Evolutionary conservation across 2,888 invertebrate species (phyloP).

Genomic region (Ophion obscuratus): DNA sequence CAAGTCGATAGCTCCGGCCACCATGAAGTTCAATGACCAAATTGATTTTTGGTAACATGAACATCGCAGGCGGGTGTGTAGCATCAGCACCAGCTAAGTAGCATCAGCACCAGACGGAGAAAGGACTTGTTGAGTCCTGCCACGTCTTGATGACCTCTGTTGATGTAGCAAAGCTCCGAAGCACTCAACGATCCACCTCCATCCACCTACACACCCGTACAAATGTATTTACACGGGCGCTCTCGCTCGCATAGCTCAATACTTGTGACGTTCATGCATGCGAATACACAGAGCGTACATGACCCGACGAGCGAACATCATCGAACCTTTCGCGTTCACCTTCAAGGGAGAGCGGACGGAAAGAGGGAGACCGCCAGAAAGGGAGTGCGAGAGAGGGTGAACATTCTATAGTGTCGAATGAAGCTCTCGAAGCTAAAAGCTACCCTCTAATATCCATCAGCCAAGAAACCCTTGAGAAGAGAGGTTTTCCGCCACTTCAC

Average conservation of each 20-base stretch:
- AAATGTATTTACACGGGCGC: background rate
- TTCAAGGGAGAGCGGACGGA: background rate
- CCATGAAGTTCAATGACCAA: background rate
- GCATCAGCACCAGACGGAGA: background rate
- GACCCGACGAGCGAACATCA: slow-evolving; percentile 36
- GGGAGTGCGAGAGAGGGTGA: slow-evolving; percentile 6
- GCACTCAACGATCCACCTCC: background rate
- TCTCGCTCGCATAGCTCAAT: background rate
- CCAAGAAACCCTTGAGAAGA: slow-evolving; percentile 51
- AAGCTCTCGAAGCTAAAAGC: slow-evolving; percentile 69
- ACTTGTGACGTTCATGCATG: slow-evolving; percentile 1
- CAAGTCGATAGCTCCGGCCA: background rate
- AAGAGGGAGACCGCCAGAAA: background rate
- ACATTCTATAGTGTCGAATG: slow-evolving; percentile 49
- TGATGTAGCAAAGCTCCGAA: slow-evolving; percentile 21
- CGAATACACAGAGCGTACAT: slow-evolving; percentile 2
- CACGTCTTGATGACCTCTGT: slow-evolving; percentile 25
- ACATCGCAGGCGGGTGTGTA: no score
- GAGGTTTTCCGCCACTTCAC: slow-evolving; percentile 31
- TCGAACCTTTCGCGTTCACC: slow-evolving; percentile 47
- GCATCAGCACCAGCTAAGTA: no score
- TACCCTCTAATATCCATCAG: slow-evolving; percentile 62
- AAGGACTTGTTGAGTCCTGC: slow-evolving; percentile 3
- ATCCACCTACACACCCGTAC: background rate
- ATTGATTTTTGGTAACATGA: no score